Conservation (phyloP, 2,888 invertebrate genomes). For the Amphimallon solstitiale region DNA sequence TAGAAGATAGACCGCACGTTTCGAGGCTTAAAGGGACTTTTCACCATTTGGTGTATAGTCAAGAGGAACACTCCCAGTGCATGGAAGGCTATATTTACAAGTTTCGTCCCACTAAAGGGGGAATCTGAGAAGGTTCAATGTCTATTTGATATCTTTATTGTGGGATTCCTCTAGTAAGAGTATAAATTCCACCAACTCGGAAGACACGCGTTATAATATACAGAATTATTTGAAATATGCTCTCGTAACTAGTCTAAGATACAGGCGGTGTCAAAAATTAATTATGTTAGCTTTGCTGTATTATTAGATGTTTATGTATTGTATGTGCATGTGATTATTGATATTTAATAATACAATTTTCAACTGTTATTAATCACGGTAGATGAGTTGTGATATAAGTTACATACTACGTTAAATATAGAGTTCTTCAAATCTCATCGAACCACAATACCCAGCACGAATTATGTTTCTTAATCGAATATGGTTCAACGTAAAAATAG, state of each 20-base stretch:
- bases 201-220: not conserved
- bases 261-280: not conserved
- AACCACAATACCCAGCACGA: too few relatives aligned
- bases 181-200: not conserved
- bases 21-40: conserved; percentile 47
- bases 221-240: not conserved
- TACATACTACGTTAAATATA: too few relatives aligned
- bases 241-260: too few relatives aligned
- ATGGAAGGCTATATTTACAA: conserved; percentile 47
- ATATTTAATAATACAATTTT: too few relatives aligned
- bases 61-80: conserved; percentile 41
- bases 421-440: too few relatives aligned
- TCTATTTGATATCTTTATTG: conserved; percentile 52
- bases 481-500: too few relatives aligned
- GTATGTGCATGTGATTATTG: too few relatives aligned
- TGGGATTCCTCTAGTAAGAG: conserved; percentile 5
- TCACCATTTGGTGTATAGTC: conserved; percentile 45
- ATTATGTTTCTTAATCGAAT: too few relatives aligned
- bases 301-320: too few relatives aligned
- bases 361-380: too few relatives aligned
- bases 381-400: too few relatives aligned
- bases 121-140: conserved; percentile 49
- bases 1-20: conserved; percentile 49
- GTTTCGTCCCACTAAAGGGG: conserved; percentile 46
- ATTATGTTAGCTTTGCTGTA: not conserved